phyloP scores from a whole-genome alignment of 1,140 invertebrate genomes.

The fruit fly (Drosophila melanogaster) region DNA sequence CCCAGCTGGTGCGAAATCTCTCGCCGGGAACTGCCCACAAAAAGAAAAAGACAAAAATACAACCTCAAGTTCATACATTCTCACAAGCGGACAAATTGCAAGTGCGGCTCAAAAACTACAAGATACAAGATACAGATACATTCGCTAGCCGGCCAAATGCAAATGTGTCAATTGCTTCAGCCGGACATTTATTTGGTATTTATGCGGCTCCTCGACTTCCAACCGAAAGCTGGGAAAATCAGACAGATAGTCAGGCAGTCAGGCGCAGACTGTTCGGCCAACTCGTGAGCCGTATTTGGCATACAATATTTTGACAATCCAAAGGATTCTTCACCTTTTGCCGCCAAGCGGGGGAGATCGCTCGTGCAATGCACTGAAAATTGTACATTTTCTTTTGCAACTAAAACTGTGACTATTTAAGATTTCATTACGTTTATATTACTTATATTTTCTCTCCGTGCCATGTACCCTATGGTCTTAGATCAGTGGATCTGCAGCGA shows the following conservation, averaged over 20 bases:
- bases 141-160: conserved; percentile 45
- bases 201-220: conserved; percentile 36
- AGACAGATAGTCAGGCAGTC: conserved; percentile 2
- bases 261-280: conserved; percentile 4
- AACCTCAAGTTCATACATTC: conserved; percentile 23
- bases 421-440: too few relatives aligned
- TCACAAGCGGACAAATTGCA: conserved; percentile 32
- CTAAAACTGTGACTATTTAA: too few relatives aligned
- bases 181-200: conserved; percentile 76
- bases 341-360: conserved; percentile 40
- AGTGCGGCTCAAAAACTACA: background rate
- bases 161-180: conserved; percentile 78
- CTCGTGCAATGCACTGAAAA: conserved; percentile 28
- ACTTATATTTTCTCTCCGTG: background rate
- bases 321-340: conserved; percentile 81
- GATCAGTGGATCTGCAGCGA: conserved; percentile 12
- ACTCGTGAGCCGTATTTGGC: conserved; percentile 72
- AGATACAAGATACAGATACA: conserved; percentile 50
- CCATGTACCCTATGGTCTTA: background rate
- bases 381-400: background rate
- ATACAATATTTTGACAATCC: conserved; percentile 82
- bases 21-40: conserved; percentile 49
- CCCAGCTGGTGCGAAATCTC: conserved; percentile 62
- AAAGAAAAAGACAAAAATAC: background rate
- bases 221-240: conserved; percentile 28